A percentile compares a stretch with the other conserved stretches of the same genome.
Evolutionary conservation across 2,797 vertebrate species (phyloP).

Genomic region (Nannoperca obscura): DNA sequence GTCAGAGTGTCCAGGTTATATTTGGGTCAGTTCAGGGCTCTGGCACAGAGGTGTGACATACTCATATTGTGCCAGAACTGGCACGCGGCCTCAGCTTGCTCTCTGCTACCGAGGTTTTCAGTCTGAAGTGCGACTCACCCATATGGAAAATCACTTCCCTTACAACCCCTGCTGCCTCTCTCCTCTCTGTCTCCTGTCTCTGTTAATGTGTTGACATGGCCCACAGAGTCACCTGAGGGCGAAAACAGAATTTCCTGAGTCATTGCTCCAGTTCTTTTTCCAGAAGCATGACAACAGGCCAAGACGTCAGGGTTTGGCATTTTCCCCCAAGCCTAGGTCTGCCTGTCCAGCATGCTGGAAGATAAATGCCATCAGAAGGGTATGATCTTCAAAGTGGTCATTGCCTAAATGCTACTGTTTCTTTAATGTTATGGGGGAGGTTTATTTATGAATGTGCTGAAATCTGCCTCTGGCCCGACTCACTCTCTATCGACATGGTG

Average conservation of each 20-base stretch:
- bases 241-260: constrained; percentile 65
- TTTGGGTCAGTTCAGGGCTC: constrained; percentile 69
- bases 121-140: constrained; percentile 58
- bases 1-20: constrained; percentile 70
- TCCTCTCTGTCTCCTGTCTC: constrained; percentile 21
- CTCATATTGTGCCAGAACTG: constrained; percentile 67
- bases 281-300: constrained; percentile 53
- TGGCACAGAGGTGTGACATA: constrained; percentile 72
- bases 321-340: constrained; percentile 28
- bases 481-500: constrained; percentile 11
- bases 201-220: constrained; percentile 60
- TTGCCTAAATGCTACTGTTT: constrained; percentile 61
- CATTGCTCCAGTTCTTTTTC: constrained; percentile 61
- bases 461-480: constrained; percentile 33
- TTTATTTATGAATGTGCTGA: constrained; percentile 52
- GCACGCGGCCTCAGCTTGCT: constrained; percentile 58
- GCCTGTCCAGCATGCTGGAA: constrained; percentile 50
- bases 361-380: constrained; percentile 58
- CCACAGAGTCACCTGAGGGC: constrained; percentile 65
- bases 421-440: constrained; percentile 23
- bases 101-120: constrained; percentile 42
- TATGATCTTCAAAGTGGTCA: constrained; percentile 61
- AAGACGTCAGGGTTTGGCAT: constrained; percentile 58
- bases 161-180: constrained; percentile 34
- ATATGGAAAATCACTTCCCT: constrained; percentile 71